These are phyloP conservation scores for Steinernema carpocapsae DNA, from an alignment of 2,888 invertebrate genomes.

Conservation along the genomic window DNA sequence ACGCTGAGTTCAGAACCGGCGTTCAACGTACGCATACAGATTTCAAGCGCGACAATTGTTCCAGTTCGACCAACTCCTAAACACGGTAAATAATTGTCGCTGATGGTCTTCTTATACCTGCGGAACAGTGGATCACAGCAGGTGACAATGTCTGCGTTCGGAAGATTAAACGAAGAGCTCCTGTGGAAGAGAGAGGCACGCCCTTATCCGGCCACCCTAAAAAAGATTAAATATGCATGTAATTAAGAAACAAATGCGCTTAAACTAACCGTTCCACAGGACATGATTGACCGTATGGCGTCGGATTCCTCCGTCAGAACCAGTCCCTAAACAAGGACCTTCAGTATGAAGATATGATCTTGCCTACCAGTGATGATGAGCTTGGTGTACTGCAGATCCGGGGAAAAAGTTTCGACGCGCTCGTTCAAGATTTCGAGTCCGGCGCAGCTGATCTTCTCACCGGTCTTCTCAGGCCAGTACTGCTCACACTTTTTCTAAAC, in stretches of 20 bases:
- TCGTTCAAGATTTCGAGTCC: slow-evolving; percentile 37
- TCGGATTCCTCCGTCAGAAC: slow-evolving; percentile 37
- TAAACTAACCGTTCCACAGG: slow-evolving; percentile 58
- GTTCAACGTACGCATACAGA: slow-evolving; percentile 41
- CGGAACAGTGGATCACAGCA: slow-evolving; percentile 58
- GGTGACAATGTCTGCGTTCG: slow-evolving; percentile 46
- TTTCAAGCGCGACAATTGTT: slow-evolving; percentile 58
- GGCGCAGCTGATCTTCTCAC: slow-evolving; percentile 29
- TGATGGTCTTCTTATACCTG: slow-evolving; percentile 40
- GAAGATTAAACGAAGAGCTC: slow-evolving; percentile 50
- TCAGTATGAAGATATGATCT: not conserved
- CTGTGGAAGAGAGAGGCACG: slow-evolving; percentile 53
- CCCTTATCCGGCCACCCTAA: slow-evolving; percentile 62
- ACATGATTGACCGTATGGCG: slow-evolving; percentile 53
- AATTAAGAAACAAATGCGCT: too few species aligned
- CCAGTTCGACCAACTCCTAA: slow-evolving; percentile 56
- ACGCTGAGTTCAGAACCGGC: slow-evolving; percentile 43
- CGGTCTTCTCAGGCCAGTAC: slow-evolving; percentile 55
- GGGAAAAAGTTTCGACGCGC: slow-evolving; percentile 30
- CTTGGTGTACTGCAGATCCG: slow-evolving; percentile 42
- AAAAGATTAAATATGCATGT: too few species aligned
- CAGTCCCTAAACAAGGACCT: slow-evolving; percentile 38
- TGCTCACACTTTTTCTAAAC: slow-evolving; percentile 54
- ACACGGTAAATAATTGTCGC: not conserved
- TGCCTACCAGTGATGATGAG: slow-evolving; percentile 40